Percentiles rank a stretch among this genome's conserved stretches.
Conservation (phyloP, 2,888 invertebrate species). For the Dicyrtoma fusca region DNA sequence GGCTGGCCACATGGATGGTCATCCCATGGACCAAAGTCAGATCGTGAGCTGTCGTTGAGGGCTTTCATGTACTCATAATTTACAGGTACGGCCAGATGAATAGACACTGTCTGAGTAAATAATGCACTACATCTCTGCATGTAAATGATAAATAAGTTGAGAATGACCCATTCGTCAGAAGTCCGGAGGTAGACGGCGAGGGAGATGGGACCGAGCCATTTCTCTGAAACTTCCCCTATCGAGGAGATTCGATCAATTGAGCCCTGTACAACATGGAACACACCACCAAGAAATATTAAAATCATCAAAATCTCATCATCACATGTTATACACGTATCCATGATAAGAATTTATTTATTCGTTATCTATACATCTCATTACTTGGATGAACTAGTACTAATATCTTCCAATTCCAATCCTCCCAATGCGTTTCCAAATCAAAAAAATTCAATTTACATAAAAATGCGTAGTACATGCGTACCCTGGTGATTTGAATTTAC, state of each 20-base stretch:
- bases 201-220: conserved; percentile 86
- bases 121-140: conserved; percentile 74
- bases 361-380: too few species aligned
- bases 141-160: conserved; percentile 76
- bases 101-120: conserved; percentile 72
- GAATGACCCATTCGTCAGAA: conserved; percentile 69
- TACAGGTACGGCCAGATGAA: conserved; percentile 75
- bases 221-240: conserved; percentile 74
- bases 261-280: conserved; percentile 64
- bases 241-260: conserved; percentile 81
- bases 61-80: conserved; percentile 58
- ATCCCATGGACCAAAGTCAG: conserved; percentile 65
- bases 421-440: not conserved
- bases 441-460: not conserved
- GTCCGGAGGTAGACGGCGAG: conserved; percentile 72
- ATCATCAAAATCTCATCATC: conserved; percentile 6
- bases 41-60: conserved; percentile 39
- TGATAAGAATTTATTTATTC: too few species aligned
- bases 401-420: too few species aligned
- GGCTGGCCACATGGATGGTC: conserved; percentile 70
- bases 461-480: too few species aligned
- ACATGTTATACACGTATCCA: not conserved
- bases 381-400: too few species aligned
- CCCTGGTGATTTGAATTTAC: too few species aligned
- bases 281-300: conserved; percentile 3